Percentiles rank a stretch among this genome's conserved stretches.
Evolutionary conservation across 37 sponge, comb jelly and placozoan species (phyloP).

Genomic region (Eunapius fragilis): DNA sequence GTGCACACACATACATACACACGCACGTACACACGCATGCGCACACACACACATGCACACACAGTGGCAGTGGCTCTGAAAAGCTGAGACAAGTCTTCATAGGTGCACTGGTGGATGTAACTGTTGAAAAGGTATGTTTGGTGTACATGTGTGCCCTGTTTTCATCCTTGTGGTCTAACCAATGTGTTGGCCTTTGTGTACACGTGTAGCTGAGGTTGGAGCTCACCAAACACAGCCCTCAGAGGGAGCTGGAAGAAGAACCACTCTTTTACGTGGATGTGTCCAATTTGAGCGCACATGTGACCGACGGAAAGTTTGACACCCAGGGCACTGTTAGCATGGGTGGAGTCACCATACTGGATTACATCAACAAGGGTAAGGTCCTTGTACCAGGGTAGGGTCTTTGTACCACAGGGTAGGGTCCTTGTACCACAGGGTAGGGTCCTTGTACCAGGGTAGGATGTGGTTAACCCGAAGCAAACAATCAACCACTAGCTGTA

Average conservation of each 20-base stretch:
- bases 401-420: not conserved
- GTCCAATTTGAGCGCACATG: slow-evolving; percentile 36
- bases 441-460: too few relatives aligned
- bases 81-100: not conserved
- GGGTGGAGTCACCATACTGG: slow-evolving; percentile 40
- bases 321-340: slow-evolving; percentile 56
- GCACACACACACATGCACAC: not conserved
- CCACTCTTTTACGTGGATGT: slow-evolving; percentile 46
- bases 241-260: slow-evolving; percentile 12
- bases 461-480: too few relatives aligned
- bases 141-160: not conserved
- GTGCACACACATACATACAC: too few relatives aligned
- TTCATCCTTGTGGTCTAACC: too few relatives aligned
- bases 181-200: not conserved
- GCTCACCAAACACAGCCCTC: slow-evolving; percentile 28
- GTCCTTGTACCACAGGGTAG: too few relatives aligned
- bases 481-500: not conserved
- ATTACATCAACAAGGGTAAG: slow-evolving; percentile 66
- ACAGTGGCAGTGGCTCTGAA: not conserved
- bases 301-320: slow-evolving; percentile 78
- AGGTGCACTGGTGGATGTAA: not conserved
- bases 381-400: too few relatives aligned
- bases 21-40: too few relatives aligned
- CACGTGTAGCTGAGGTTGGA: not conserved
- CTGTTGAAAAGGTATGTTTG: not conserved